phyloP scores from a whole-genome alignment of 2,888 invertebrate species.

The Drosophila anomalata region DNA sequence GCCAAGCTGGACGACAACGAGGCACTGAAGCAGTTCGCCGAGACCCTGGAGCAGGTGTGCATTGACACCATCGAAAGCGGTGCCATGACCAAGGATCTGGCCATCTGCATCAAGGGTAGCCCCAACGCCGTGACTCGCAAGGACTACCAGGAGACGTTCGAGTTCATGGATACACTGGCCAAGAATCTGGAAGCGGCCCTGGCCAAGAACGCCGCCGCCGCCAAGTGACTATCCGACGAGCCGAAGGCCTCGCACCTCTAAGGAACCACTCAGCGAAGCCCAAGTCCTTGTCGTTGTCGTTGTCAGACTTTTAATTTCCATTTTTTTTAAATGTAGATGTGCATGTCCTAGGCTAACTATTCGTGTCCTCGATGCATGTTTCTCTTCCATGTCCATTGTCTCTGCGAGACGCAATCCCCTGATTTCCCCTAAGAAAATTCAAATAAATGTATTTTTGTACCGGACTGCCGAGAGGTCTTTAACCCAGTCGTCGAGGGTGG shows the following conservation, averaged over 20 bases:
- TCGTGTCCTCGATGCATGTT: constrained; percentile 40
- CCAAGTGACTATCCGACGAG: constrained; percentile 63
- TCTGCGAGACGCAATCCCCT: constrained; percentile 65
- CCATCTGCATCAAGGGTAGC: constrained; percentile 98
- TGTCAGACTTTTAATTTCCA: constrained; percentile 25
- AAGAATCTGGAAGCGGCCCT: constrained; percentile 89
- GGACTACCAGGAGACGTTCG: constrained; percentile 98
- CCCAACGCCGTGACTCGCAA: constrained; percentile 88
- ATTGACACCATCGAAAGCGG: constrained; percentile 97
- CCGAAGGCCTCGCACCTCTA: constrained; percentile 57
- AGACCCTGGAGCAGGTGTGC: constrained; percentile 94
- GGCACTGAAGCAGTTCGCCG: constrained; percentile 91
- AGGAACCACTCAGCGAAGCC: constrained; percentile 26
- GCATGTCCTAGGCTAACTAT: constrained; percentile 44
- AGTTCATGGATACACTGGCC: constrained; percentile 97
- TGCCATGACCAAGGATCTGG: constrained; percentile 98
- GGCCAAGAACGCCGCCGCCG: constrained; percentile 36
- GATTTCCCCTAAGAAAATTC: constrained; percentile 35
- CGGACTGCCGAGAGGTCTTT: constrained; percentile 50
- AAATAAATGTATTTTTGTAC: constrained; percentile 72
- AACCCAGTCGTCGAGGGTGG: constrained; percentile 37
- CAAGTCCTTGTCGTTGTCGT: constrained; percentile 19
- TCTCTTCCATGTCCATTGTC: constrained; percentile 58
- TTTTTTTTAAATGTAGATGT: constrained; percentile 29
- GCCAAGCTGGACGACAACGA: constrained; percentile 96